A percentile compares a stretch with the other conserved stretches of the same genome.
phyloP scores from a whole-genome alignment of 2,113 vertebrate genomes.

The Phalacrocorax carbo region DNA sequence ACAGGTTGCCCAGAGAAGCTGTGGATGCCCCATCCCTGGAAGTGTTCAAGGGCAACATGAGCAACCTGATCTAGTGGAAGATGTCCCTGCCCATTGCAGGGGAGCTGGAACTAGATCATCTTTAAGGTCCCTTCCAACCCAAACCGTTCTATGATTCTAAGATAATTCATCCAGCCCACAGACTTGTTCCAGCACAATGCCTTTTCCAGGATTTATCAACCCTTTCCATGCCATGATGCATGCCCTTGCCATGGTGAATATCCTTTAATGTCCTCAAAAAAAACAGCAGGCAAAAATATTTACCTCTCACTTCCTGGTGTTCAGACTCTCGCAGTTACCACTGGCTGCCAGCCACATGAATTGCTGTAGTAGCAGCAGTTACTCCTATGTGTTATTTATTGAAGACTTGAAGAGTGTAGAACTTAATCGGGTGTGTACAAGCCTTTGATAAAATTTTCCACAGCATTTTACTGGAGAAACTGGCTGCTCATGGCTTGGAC shows the following conservation, averaged over 20 bases:
- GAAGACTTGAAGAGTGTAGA: background rate
- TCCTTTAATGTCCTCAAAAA: background rate
- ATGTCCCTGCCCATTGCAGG: background rate
- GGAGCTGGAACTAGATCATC: background rate
- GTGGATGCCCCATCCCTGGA: background rate
- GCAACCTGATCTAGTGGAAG: background rate
- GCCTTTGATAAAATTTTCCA: too few species aligned
- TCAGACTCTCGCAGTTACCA: background rate
- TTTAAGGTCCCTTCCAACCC: background rate
- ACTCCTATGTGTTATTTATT: background rate
- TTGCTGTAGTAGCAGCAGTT: background rate
- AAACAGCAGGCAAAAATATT: background rate
- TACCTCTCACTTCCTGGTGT: background rate
- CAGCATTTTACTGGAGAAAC: too few species aligned
- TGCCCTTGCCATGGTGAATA: background rate
- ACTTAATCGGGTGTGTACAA: background rate
- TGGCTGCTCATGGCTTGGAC: too few species aligned
- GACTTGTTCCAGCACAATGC: background rate
- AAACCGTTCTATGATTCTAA: background rate
- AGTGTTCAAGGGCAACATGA: background rate
- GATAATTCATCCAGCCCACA: background rate
- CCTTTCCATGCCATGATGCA: background rate
- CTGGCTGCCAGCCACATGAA: background rate
- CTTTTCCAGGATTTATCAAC: background rate
- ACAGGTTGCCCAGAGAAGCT: background rate